A percentile compares a stretch with the other conserved stretches of the same genome.
Conservation (phyloP, 1,140 invertebrate species). For the Mercenaria mercenaria region DNA sequence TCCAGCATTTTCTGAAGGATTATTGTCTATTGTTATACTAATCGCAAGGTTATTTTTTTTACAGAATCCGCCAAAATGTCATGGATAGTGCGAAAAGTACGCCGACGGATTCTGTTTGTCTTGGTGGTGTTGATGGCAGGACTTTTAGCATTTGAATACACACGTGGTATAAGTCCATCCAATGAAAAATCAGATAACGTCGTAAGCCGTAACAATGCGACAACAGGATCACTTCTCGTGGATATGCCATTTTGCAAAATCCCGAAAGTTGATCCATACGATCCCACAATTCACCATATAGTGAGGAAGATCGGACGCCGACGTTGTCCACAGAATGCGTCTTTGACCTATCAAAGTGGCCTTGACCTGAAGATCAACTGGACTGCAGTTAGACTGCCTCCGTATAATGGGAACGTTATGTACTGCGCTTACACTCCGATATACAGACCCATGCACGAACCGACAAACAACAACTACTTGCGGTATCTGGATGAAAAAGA, state of each 20-base stretch:
- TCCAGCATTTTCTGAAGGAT: too few relatives aligned
- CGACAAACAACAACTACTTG: slow-evolving; percentile 65
- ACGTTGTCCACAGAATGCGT: slow-evolving; percentile 86
- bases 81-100: neutral
- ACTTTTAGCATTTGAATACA: neutral
- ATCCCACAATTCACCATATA: slow-evolving; percentile 42
- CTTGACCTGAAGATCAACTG: slow-evolving; percentile 76
- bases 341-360: slow-evolving; percentile 83
- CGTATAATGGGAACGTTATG: slow-evolving; percentile 77
- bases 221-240: neutral
- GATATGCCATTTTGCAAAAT: slow-evolving; percentile 61
- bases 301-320: slow-evolving; percentile 38
- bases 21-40: too few relatives aligned
- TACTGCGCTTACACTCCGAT: slow-evolving; percentile 80
- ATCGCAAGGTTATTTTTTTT: neutral
- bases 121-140: neutral
- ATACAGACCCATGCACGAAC: slow-evolving; percentile 70
- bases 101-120: neutral
- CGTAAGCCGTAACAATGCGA: neutral
- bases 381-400: slow-evolving; percentile 66
- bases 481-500: slow-evolving; percentile 57
- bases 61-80: neutral
- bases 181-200: neutral
- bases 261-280: slow-evolving; percentile 57
- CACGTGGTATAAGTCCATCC: too few relatives aligned